A percentile compares a stretch with the other conserved stretches of the same genome.
Conservation (phyloP, 2,113 vertebrate species). For the Mus pahari region DNA sequence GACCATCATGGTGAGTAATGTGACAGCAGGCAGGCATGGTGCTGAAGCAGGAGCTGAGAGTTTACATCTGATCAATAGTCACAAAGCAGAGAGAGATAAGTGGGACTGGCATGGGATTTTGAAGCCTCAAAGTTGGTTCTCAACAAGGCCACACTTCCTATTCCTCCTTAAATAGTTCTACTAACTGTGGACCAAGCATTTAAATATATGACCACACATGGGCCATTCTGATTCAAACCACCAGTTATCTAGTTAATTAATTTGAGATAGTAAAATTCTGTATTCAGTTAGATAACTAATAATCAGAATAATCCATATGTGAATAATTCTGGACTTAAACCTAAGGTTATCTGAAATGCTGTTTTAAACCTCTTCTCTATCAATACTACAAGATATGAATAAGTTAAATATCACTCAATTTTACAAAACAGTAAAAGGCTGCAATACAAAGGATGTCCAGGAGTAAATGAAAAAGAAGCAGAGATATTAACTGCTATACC, state of each 20-base stretch:
- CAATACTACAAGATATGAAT: neutral
- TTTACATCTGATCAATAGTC: neutral
- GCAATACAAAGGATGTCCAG: neutral
- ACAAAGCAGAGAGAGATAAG: neutral
- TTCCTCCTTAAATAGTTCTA: neutral
- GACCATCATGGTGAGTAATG: neutral
- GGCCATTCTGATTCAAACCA: neutral
- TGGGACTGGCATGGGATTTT: neutral
- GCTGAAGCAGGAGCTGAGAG: neutral
- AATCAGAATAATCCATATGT: neutral
- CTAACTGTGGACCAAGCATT: neutral
- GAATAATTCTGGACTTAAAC: neutral
- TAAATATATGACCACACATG: neutral
- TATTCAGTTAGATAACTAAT: neutral
- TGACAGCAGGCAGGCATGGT: neutral
- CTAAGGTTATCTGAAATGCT: neutral
- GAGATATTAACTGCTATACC: neutral
- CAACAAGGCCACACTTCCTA: neutral
- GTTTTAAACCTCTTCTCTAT: neutral
- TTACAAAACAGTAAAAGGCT: neutral
- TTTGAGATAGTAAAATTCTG: neutral
- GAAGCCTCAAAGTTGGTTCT: neutral
- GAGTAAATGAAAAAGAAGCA: neutral
- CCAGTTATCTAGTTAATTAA: neutral
- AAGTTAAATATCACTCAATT: neutral